Base-by-base conservation (phyloP, 2,797 vertebrate species). In the Acestrorhynchus altus region DNA sequence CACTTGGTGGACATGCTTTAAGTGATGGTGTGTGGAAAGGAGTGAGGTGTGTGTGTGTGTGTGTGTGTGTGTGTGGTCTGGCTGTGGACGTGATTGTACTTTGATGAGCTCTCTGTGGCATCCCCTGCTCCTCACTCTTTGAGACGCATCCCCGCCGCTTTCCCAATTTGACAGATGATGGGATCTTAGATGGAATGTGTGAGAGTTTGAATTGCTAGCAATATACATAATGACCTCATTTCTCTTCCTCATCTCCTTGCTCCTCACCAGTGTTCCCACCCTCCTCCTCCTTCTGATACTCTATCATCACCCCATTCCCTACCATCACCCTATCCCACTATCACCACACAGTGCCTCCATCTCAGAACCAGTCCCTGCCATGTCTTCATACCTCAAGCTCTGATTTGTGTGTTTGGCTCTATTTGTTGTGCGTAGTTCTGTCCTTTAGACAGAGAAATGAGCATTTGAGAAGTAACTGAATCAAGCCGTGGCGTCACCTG, bases 131-230 rank as follows among this genome's bases (percentile, higher is more conserved):
- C 83, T 86, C 84, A 84, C 87, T 89, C 85, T 87, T 89, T 90
- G 88, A 91, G 89, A 91, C 86, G 90, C 87, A 90, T 91, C 84
- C 87, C 87, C 84, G 86, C 90, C 83, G 84, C 88, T 90, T 91
- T 90, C 88, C 85, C 95, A 95, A 91, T 95, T 95, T 95, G 95
- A 93, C 94, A 94, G 93, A 91, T 95, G 94, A 96, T 95, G 94
- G 94, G 94, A 94, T 94, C 91, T 92, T 90, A 95, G 94, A 95
- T 95, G 94, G 94, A 96, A 95, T 93, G 94, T 90, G 90, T 92
- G 92, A 87, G 88, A 92, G 93, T 94, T 93, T 93, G 94, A 95
- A 94, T 95, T 94, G 92, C 92, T 86, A 84, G 91, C 91, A 85
- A 95, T 95, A 93, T 93, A 95, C 94, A 94, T 94, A 94, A 95